These are phyloP conservation scores for Drosophila murphyi DNA, from an alignment of 1,140 invertebrate genomes.

Conservation along the genomic window DNA sequence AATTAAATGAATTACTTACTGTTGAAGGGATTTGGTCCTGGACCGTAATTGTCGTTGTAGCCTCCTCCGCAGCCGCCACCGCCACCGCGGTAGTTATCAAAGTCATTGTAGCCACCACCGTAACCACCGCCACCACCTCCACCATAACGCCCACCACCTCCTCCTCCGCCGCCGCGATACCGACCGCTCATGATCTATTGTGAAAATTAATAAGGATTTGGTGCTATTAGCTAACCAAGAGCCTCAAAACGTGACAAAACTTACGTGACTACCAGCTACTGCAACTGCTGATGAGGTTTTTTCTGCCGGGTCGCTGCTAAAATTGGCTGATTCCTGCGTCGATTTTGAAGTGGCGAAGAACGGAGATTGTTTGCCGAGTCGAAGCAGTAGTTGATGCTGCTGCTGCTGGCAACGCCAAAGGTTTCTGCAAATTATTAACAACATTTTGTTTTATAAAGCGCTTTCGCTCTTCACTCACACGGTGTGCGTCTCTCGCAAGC, in stretches of 20 bases:
- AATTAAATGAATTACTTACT: slow-evolving; percentile 51
- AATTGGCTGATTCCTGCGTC: slow-evolving; percentile 15
- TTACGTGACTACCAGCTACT: slow-evolving; percentile 72
- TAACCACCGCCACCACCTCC: slow-evolving; percentile 52
- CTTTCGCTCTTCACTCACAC: slow-evolving; percentile 17
- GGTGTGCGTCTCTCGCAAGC: slow-evolving; percentile 29
- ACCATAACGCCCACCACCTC: slow-evolving; percentile 40
- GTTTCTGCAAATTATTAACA: slow-evolving; percentile 73
- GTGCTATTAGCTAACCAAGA: background rate
- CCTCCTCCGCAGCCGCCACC: slow-evolving; percentile 47
- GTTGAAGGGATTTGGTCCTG: slow-evolving; percentile 74
- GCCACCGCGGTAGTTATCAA: slow-evolving; percentile 63
- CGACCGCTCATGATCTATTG: slow-evolving; percentile 76
- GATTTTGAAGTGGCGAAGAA: slow-evolving; percentile 27
- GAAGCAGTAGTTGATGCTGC: slow-evolving; percentile 45
- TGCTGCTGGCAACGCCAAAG: slow-evolving; percentile 70
- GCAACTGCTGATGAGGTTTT: slow-evolving; percentile 24
- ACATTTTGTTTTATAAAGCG: slow-evolving; percentile 57
- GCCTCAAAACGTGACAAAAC: slow-evolving; percentile 25
- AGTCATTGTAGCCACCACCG: slow-evolving; percentile 69
- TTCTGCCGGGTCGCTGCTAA: slow-evolving; percentile 17
- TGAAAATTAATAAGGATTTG: slow-evolving; percentile 6
- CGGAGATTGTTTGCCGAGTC: slow-evolving; percentile 45
- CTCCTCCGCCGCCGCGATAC: slow-evolving; percentile 65
- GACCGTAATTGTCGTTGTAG: slow-evolving; percentile 70